Percentiles rank a stretch among this genome's conserved stretches.
These are phyloP conservation scores for Hestina assimilis DNA, from an alignment of 1,140 invertebrate species.

Conservation along the genomic window DNA sequence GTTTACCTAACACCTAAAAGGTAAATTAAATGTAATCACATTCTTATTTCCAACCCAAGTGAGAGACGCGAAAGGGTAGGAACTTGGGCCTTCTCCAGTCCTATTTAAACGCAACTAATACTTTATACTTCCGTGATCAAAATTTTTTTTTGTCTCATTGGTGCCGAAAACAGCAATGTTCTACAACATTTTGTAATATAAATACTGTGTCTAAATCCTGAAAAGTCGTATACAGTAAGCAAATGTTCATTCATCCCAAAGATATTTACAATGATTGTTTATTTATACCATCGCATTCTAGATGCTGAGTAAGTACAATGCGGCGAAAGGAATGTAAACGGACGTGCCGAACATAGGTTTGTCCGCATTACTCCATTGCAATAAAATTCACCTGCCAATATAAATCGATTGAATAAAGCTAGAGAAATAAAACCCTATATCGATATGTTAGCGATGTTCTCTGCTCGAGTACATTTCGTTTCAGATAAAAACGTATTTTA, in stretches of 20 bases:
- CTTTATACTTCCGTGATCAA: no score
- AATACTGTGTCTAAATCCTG: no score
- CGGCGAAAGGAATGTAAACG: constrained; percentile 28
- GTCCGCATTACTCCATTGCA: constrained; percentile 29
- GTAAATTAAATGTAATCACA: no score
- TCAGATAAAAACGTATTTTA: not conserved
- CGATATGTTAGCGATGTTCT: constrained; percentile 4
- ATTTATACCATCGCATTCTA: constrained; percentile 4
- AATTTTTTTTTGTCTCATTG: no score
- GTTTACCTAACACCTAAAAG: no score
- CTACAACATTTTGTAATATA: no score
- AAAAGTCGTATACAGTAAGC: not conserved
- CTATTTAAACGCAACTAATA: no score
- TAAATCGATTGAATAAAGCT: constrained; percentile 27
- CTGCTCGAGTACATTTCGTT: not conserved
- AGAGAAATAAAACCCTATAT: constrained; percentile 15
- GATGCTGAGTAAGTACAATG: constrained; percentile 11
- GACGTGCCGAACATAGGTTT: constrained; percentile 35
- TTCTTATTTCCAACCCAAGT: no score
- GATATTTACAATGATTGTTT: constrained; percentile 9
- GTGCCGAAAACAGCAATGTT: no score
- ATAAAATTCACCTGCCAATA: constrained; percentile 38
- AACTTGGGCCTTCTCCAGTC: no score
- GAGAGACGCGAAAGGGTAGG: no score
- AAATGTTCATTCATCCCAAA: constrained; percentile 4